Base-by-base conservation (phyloP, 2,113 vertebrate genomes). In the Myrmecophaga tridactyla region DNA sequence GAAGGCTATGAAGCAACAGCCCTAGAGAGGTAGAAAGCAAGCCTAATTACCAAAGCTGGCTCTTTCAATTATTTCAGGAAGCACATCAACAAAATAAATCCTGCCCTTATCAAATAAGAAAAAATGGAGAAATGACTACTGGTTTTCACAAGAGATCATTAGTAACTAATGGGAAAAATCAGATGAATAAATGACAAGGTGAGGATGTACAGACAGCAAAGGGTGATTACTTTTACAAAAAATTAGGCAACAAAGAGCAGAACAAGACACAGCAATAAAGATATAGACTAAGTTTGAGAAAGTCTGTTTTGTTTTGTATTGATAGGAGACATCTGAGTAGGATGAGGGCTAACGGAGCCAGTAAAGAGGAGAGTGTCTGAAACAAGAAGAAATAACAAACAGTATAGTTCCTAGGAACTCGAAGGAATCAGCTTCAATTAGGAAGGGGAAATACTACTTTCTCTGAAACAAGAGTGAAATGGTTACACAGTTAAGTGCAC, bases 1-100 rank as follows among this genome's bases (percentile, higher is more conserved):
- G 20, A 70, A 36, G 23, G 43, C 62, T 62, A 78, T 21, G 17
- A 89, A 80, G 20, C 72, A 89, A 70, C 8, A 46, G 12, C 46
- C 62, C 88, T 39, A 95, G 27, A 92, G 60, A n/a, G n/a, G 43
- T 25, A 90, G 67, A 92, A 83, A 92, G 43, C 6, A 77, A 92
- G 48, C 51, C 70, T 92, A 20, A 85, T 62, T 34, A 86, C 53
- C 84, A 83, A 58, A 94, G 27, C 13, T 53, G 51, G 18, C 51
- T 53, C 51, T 53, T 53, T 53, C 51, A 53, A 53, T 17, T 53
- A 20, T 83, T 15, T 70, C 25, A 83, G 70, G 62, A 70, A 90
- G 25, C 41, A 77, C 70, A 21, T 56, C 43, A 56, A 62, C 8
- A 72, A 48, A 65, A 63, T 87, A 94, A 91, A 70, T 58, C 17